Evolutionary conservation across 2,113 vertebrate genomes (phyloP).

Genomic region (Hippotragus niger): DNA sequence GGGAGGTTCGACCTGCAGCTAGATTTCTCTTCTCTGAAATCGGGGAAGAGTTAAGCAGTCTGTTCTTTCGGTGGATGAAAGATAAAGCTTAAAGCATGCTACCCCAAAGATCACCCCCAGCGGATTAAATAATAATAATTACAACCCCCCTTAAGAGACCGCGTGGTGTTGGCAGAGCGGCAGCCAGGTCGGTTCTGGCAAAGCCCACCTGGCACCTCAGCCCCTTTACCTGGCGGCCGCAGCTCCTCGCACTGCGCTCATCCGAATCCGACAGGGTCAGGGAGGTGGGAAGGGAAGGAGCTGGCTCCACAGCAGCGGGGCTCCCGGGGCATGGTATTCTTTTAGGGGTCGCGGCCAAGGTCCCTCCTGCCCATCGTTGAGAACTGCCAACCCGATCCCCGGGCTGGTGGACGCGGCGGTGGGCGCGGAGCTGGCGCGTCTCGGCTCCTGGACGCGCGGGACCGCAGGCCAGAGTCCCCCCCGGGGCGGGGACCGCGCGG

Average conservation of each 20-base stretch:
- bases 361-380: conserved; percentile 80
- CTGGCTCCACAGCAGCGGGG: conserved; percentile 61
- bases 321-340: conserved; percentile 81
- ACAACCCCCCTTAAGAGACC: not conserved
- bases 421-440: conserved; percentile 8
- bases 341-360: conserved; percentile 79
- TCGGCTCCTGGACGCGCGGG: not conserved
- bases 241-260: conserved; percentile 65
- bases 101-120: not conserved
- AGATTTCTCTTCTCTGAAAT: not conserved
- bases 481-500: not conserved
- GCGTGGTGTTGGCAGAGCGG: not conserved
- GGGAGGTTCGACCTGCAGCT: not conserved
- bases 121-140: not conserved
- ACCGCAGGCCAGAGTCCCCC: not conserved
- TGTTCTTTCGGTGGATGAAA: not conserved
- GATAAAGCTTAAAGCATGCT: not conserved
- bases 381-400: conserved; percentile 46
- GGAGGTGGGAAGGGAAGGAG: conserved; percentile 79
- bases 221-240: conserved; percentile 73
- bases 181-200: not conserved
- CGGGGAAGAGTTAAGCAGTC: not conserved
- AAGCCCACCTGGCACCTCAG: conserved; percentile 24
- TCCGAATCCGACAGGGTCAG: conserved; percentile 83
- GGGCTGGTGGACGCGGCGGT: conserved; percentile 41